A percentile compares a stretch with the other conserved stretches of the same genome.
phyloP scores from a whole-genome alignment of 1,140 invertebrate genomes.

The Apis laboriosa region DNA sequence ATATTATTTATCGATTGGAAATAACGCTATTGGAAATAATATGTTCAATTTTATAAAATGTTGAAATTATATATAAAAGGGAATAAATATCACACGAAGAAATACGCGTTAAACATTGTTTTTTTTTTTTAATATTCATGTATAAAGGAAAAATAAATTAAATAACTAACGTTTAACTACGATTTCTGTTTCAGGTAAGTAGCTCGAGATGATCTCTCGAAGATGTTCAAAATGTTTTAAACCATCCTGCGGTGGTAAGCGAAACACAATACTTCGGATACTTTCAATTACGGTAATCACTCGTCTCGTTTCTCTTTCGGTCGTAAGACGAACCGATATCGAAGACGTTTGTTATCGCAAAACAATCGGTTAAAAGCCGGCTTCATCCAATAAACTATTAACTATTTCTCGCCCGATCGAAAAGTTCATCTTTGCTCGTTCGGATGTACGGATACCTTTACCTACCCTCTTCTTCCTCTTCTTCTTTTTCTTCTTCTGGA shows the following conservation, averaged over 20 bases:
- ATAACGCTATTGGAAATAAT: too few relatives aligned
- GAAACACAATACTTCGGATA: background rate
- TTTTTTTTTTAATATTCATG: too few relatives aligned
- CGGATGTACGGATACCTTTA: background rate
- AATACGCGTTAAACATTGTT: too few relatives aligned
- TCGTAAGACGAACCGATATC: too few relatives aligned
- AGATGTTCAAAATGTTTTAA: background rate
- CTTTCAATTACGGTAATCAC: background rate
- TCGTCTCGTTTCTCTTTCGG: background rate
- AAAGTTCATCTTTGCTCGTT: slow-evolving; percentile 1
- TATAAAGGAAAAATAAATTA: too few relatives aligned
- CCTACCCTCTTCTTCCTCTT: background rate
- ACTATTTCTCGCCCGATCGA: background rate
- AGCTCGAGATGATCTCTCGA: background rate
- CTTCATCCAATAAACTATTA: background rate
- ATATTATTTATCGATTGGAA: too few relatives aligned
- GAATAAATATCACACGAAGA: too few relatives aligned
- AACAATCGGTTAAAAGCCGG: background rate
- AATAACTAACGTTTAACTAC: too few relatives aligned
- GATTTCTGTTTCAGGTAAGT: background rate
- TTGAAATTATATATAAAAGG: too few relatives aligned
- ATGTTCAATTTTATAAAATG: too few relatives aligned
- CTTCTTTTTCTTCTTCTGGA: background rate
- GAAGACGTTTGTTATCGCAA: too few relatives aligned
- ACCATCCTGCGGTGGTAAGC: background rate